Conservation (phyloP, 1,140 invertebrate species). For the Melanaphis sacchari region DNA sequence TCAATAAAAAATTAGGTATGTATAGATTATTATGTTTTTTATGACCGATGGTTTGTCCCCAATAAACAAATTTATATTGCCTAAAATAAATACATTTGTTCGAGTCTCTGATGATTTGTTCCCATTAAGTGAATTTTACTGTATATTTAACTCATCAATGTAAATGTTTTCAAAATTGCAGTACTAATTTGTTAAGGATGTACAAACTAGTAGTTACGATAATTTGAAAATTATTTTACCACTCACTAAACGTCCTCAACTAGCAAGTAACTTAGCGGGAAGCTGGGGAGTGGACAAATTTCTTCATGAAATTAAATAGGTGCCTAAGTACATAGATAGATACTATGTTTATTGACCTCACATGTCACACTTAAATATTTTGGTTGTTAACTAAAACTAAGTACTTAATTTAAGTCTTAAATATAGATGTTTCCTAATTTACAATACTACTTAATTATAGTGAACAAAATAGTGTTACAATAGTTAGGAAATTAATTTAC, state of each 20-base stretch:
- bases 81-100: too few relatives aligned
- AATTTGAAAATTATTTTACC: constrained; percentile 30
- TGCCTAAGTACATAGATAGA: neutral
- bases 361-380: too few relatives aligned
- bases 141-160: neutral
- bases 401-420: neutral
- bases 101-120: too few relatives aligned
- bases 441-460: neutral
- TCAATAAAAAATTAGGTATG: too few relatives aligned
- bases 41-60: too few relatives aligned
- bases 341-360: neutral
- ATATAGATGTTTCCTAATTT: neutral
- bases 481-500: constrained; percentile 26
- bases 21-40: too few relatives aligned
- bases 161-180: constrained; percentile 30
- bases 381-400: too few relatives aligned
- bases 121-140: too few relatives aligned
- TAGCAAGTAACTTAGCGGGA: neutral
- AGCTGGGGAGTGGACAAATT: constrained; percentile 3
- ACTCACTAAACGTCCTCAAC: constrained; percentile 35
- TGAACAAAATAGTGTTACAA: constrained; percentile 26
- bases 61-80: too few relatives aligned
- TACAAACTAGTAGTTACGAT: constrained; percentile 29
- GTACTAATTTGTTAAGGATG: neutral
- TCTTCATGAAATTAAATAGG: neutral